Evolutionary conservation across 2,113 vertebrate genomes (phyloP).

Genomic region (Columbina picui): DNA sequence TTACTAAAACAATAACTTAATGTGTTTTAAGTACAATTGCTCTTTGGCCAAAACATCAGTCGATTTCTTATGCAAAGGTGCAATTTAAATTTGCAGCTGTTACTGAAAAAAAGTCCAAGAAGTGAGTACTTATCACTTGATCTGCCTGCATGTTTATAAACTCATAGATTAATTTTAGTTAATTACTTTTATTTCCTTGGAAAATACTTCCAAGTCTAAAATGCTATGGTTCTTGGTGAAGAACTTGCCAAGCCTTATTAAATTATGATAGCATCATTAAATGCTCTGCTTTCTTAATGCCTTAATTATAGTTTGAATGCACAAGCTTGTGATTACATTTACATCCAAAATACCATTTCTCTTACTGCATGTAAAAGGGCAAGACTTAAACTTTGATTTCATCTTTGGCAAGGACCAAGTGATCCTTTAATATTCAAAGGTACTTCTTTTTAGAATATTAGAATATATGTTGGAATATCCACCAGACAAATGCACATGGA

Average conservation of each 20-base stretch:
- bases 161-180: neutral
- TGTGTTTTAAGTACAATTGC: neutral
- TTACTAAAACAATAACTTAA: neutral
- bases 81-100: neutral
- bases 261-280: neutral
- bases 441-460: neutral
- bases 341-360: neutral
- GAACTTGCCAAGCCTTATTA: neutral
- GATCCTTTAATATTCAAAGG: neutral
- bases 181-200: neutral
- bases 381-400: neutral
- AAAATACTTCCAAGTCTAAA: constrained; percentile 21
- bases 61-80: neutral
- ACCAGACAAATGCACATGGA: neutral
- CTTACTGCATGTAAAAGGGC: neutral
- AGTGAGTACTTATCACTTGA: neutral
- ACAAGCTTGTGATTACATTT: neutral
- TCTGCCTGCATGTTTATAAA: neutral
- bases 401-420: neutral
- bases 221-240: neutral
- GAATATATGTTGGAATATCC: neutral
- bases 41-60: neutral
- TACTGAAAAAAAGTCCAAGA: neutral
- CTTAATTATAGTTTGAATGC: neutral
- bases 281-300: neutral